Base-by-base conservation (phyloP, 2,797 vertebrate genomes). In the Pelobates cultripes region DNA sequence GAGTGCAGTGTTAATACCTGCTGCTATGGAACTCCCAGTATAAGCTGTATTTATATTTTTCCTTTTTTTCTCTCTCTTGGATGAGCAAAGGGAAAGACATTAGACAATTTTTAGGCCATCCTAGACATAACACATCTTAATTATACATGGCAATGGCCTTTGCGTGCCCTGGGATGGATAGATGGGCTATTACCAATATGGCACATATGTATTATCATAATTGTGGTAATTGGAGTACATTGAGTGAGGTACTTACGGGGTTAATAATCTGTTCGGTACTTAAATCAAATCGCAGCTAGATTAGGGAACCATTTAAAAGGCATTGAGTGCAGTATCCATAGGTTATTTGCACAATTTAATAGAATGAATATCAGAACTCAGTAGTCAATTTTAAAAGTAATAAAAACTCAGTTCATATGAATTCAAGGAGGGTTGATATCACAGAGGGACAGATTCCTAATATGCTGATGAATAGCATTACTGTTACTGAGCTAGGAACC, bases 101-200 rank as follows among this genome's bases (percentile, higher is more conserved):
- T 93, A 69, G 13, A 28, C 60, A 51, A 73, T 78, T 66, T 68
- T 78, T 15, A 68, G 51, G 42, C 60, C 17, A 82, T 68, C 40
- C 71, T 64, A 9, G 15, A 77, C n/a, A 47, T 61, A 63, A 64
- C 40, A 90, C 89, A 88, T 92, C 89, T 88, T 92, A 94, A 94
- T 93, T 94, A 92, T 91, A 94, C 92, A 93, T 93, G 91, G 93
- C 84, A 90, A 90, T 88, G 91, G 90, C 92, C 89, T 91, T 90
- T 91, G 89, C 89, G 86, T 88, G 90, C 90, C 60, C 83, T 85
- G 89, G 63, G 85, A 87, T 86, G 85, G 0, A 86, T 85, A 85
- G 85, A 68, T 55, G 88, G 87, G 88, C 13, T 42, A 51, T 66
- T 79, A 51, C 7, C 15, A 74, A 75, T 70, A 43, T 12, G 43